Evolutionary conservation across 2,797 vertebrate genomes (phyloP).

Genomic region (Trematomus bernacchii): DNA sequence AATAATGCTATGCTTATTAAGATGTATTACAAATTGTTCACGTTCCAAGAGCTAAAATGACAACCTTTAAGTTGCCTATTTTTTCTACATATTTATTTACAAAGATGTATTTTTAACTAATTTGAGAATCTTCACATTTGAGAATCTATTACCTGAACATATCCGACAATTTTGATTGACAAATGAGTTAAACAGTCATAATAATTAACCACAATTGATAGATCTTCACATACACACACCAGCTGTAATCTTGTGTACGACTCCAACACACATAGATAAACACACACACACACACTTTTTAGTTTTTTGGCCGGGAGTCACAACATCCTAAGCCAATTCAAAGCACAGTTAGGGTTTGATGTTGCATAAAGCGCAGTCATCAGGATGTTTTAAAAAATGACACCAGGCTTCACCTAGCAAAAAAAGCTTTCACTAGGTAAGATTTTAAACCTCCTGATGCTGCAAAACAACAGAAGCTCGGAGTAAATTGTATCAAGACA

Average conservation of each 20-base stretch:
- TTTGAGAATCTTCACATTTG: background rate
- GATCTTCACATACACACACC: background rate
- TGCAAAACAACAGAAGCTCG: conserved; percentile 49
- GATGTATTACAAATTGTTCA: background rate
- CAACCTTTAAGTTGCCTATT: background rate
- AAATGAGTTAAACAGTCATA: too few species aligned
- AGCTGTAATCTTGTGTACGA: too few species aligned
- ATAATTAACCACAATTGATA: background rate
- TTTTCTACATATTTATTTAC: background rate
- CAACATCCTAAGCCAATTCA: conserved; percentile 23
- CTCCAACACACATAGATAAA: background rate
- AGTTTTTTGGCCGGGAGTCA: conserved; percentile 38
- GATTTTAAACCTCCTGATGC: conserved; percentile 60
- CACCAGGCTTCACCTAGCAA: conserved; percentile 25
- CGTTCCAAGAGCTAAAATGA: background rate
- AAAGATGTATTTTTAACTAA: background rate
- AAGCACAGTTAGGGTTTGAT: conserved; percentile 50
- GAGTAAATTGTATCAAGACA: conserved; percentile 72
- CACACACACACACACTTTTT: conserved; percentile 18
- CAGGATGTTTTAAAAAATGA: conserved; percentile 54
- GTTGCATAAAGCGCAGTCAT: conserved; percentile 61
- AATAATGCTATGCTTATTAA: background rate
- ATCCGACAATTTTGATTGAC: background rate
- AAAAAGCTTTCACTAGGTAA: conserved; percentile 53
- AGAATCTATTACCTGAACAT: background rate